Base-by-base conservation (phyloP, 2,113 vertebrate species). In the Osmerus mordax region DNA sequence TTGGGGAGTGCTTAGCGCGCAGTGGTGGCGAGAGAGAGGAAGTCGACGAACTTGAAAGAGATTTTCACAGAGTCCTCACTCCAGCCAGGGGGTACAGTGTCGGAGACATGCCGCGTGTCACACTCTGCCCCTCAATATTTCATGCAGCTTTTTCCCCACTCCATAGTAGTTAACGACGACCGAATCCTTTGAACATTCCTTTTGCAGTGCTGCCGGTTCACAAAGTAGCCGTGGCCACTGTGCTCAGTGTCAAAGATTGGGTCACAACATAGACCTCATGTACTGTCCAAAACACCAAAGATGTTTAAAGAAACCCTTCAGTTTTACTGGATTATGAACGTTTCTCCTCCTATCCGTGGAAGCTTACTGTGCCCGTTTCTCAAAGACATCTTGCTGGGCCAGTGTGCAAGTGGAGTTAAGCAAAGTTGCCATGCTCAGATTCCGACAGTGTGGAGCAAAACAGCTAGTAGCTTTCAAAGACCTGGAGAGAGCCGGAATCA, bases 31-130 rank as follows among this genome's bases (percentile, higher is more conserved):
- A 29, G 47, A 66, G 60, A 73, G 47, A 78, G 74, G 32, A 59
- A 52, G 1, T 28, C 19, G 36, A 60, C 23, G 4, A 16, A 77
- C 75, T 67, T 75, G 56, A 81, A 79, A 69, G 64, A 56, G 56
- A 80, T 78, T 78, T 78, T 69, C 53, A 73, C 78, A 65, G 65
- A 60, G 32, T 65, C 23, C 47, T 51, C 62, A 41, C 62, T 51
- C 71, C 71, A 61, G 70, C 66, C 36, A 62, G 18, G 47, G 32
- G 13, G 41, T n/a, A 65, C 52, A 66, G 70, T 61, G 70, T 52
- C 21, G 52, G 19, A 67, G 23, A 70, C 21, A 66, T 2, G 21
- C 32, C n/a, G 14, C 61, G 53, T 75, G 71, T 70, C 36, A 28
- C 41, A 58, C 51, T 41, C n/a, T 15, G 47, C 16, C 71, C 41